Percentiles rank a stretch among this genome's conserved stretches.
Evolutionary conservation across 2,888 invertebrate species (phyloP).

Genomic region (Caenorhabditis sp.): DNA sequence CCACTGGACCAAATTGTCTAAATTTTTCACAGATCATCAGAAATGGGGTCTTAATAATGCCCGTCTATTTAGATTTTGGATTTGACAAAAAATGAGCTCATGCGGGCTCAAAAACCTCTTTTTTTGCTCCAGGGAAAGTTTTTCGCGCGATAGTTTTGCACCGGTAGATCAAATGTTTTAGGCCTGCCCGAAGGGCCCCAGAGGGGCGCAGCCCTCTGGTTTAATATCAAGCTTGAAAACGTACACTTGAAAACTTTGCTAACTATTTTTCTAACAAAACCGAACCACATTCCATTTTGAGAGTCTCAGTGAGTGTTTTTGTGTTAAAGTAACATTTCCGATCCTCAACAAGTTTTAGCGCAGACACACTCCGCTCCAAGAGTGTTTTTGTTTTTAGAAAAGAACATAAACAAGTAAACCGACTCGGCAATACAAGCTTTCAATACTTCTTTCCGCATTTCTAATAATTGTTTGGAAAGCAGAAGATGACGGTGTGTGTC

Average conservation of each 20-base stretch:
- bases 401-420: conserved; percentile 31
- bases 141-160: too few species aligned
- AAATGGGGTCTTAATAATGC: too few species aligned
- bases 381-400: conserved; percentile 29
- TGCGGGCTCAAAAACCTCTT: too few species aligned
- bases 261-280: not conserved
- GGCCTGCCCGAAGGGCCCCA: too few species aligned
- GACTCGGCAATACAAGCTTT: not conserved
- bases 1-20: too few species aligned
- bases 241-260: not conserved
- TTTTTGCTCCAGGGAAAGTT: too few species aligned
- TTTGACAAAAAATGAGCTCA: too few species aligned
- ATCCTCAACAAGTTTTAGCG: conserved; percentile 47
- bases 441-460: not conserved
- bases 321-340: conserved; percentile 20
- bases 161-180: too few species aligned
- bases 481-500: conserved; percentile 20
- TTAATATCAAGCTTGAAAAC: too few species aligned
- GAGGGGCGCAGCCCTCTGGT: too few species aligned
- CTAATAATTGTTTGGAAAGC: conserved; percentile 22
- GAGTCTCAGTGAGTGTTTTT: conserved; percentile 37
- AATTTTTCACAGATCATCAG: too few species aligned
- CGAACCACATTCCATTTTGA: not conserved
- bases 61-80: too few species aligned
- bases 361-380: conserved; percentile 1